Conservation (phyloP, 2,113 vertebrate genomes). For the Strix aluco region DNA sequence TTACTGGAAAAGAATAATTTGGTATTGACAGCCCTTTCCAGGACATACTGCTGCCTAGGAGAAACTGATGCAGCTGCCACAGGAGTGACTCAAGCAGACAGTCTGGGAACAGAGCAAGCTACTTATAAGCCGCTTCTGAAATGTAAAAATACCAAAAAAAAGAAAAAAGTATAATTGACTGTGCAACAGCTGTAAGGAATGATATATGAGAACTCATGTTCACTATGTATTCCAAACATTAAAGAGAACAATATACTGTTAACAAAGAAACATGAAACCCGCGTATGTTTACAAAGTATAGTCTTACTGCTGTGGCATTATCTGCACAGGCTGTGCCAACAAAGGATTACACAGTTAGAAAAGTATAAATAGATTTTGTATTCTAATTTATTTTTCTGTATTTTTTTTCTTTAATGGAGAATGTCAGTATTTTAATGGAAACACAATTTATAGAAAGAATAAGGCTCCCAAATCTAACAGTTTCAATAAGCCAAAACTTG, state of each 20-base stretch:
- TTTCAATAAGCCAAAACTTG: not conserved
- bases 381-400: not conserved
- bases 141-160: not conserved
- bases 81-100: not conserved
- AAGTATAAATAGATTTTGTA: not conserved
- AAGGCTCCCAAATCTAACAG: not conserved
- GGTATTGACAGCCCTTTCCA: not conserved
- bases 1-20: not conserved
- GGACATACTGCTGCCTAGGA: not conserved
- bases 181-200: not conserved
- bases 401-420: not conserved
- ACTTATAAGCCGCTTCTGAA: conserved; percentile 8
- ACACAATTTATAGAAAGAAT: not conserved
- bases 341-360: not conserved
- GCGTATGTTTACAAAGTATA: not conserved
- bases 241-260: not conserved
- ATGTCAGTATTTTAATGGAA: conserved; percentile 1
- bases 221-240: not conserved
- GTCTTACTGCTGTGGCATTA: not conserved
- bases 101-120: not conserved
- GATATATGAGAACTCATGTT: not conserved
- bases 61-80: not conserved
- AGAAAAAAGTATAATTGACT: not conserved
- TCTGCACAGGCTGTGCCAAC: not conserved
- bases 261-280: conserved; percentile 3